A percentile compares a stretch with the other conserved stretches of the same genome.
phyloP scores from a whole-genome alignment of 2,888 invertebrate genomes.

The Erebia epiphron region DNA sequence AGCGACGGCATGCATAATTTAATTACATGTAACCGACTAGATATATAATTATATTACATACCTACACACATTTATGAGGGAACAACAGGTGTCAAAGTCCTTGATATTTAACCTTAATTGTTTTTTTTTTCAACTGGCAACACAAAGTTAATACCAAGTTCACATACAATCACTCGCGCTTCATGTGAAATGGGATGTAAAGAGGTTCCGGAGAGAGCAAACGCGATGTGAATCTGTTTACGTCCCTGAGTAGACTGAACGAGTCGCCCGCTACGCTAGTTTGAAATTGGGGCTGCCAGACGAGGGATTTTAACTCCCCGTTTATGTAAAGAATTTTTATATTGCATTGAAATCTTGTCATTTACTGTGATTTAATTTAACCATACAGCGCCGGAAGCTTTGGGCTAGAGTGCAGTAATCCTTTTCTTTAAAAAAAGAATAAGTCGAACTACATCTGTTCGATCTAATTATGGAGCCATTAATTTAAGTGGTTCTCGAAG shows the following conservation, averaged over 20 bases:
- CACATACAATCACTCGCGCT: conserved; percentile 72
- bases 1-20: conserved; percentile 28
- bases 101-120: conserved; percentile 68
- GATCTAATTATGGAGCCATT: too few species aligned
- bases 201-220: conserved; percentile 33
- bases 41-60: conserved; percentile 38
- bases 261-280: conserved; percentile 58
- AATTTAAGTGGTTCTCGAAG: too few species aligned
- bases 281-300: conserved; percentile 61
- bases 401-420: too few species aligned
- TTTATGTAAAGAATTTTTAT: neutral
- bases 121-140: conserved; percentile 46
- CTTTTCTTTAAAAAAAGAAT: too few species aligned
- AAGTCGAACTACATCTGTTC: too few species aligned
- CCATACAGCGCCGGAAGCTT: too few species aligned
- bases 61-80: conserved; percentile 51
- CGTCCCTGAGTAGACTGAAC: conserved; percentile 68
- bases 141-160: conserved; percentile 54
- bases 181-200: conserved; percentile 51
- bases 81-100: conserved; percentile 75
- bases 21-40: conserved; percentile 39
- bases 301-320: conserved; percentile 24
- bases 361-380: neutral
- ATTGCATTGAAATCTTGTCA: too few species aligned
- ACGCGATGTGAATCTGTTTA: conserved; percentile 52